Percentiles rank a stretch among this genome's conserved stretches.
phyloP scores from a whole-genome alignment of 2,113 vertebrate genomes.

The Coryphaenoides rupestris region DNA sequence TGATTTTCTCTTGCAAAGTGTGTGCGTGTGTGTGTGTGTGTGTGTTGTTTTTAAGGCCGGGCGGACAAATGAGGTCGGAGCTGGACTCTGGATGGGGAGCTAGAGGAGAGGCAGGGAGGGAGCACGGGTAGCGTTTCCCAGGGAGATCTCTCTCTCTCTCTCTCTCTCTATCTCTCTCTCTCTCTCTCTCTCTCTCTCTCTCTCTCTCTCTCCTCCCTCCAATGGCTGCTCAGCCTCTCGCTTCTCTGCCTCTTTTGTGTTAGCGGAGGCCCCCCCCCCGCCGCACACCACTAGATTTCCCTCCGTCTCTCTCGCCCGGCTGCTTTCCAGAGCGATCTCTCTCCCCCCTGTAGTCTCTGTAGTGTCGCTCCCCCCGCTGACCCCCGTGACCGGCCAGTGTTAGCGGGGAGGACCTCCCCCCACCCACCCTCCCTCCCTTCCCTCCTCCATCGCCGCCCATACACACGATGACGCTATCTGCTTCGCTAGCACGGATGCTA shows the following conservation, averaged over 20 bases:
- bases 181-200: conserved; percentile 34
- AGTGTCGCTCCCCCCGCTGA: neutral
- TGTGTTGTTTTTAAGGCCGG: neutral
- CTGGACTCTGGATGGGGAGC: conserved; percentile 11
- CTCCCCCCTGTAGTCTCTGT: conserved; percentile 4
- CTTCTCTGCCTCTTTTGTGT: conserved; percentile 76
- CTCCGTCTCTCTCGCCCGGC: neutral
- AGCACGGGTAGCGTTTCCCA: conserved; percentile 18
- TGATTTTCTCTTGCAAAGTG: too few species aligned
- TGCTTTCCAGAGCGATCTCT: neutral
- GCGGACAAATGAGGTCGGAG: neutral
- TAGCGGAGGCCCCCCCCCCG: conserved; percentile 52
- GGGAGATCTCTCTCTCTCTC: conserved; percentile 39
- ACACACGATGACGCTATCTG: neutral
- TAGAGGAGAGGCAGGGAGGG: conserved; percentile 27
- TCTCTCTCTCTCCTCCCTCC: conserved; percentile 35
- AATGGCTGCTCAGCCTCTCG: conserved; percentile 34
- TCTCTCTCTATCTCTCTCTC: conserved; percentile 66
- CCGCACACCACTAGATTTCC: too few species aligned
- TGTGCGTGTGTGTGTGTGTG: too few species aligned
- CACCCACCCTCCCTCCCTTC: too few species aligned
- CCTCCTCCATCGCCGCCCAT: too few species aligned
- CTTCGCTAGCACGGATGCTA: conserved; percentile 17
- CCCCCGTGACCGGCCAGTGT: neutral
- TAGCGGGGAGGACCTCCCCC: conserved; percentile 44